phyloP scores from a whole-genome alignment of 2,113 vertebrate species.

The Okapia johnstoni region DNA sequence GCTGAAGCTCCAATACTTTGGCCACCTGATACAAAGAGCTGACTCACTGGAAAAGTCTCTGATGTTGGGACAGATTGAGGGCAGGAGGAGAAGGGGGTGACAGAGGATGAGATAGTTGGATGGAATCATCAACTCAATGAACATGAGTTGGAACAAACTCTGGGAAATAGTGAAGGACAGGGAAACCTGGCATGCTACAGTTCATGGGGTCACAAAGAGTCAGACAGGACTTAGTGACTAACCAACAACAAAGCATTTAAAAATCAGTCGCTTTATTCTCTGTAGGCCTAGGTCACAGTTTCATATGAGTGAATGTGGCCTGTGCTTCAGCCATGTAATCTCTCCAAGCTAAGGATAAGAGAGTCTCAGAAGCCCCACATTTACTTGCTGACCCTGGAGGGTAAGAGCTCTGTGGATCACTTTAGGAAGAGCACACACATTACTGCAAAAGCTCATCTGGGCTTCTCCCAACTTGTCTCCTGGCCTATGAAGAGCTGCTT shows the following conservation, averaged over 20 bases:
- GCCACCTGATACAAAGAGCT: neutral
- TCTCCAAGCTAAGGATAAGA: neutral
- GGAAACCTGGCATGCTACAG: neutral
- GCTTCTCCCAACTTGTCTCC: neutral
- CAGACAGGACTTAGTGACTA: neutral
- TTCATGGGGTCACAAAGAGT: neutral
- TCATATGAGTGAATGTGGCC: neutral
- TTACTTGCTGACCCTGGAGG: neutral
- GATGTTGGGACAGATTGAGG: neutral
- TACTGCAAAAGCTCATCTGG: neutral
- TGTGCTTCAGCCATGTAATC: neutral
- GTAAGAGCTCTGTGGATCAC: neutral
- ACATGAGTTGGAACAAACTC: neutral
- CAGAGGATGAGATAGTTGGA: neutral
- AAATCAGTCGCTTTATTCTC: neutral
- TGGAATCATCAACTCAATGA: neutral
- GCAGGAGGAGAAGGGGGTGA: neutral
- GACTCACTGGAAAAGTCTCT: neutral
- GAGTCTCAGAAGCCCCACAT: neutral
- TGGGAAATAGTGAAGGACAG: neutral
- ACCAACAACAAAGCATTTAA: neutral
- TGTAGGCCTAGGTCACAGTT: neutral
- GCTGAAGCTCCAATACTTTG: neutral
- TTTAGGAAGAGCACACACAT: neutral
- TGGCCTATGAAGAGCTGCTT: neutral